Percentiles rank a stretch among this genome's conserved stretches.
Evolutionary conservation across 1,140 invertebrate species (phyloP).

Genomic region (Brachystomella parvula): DNA sequence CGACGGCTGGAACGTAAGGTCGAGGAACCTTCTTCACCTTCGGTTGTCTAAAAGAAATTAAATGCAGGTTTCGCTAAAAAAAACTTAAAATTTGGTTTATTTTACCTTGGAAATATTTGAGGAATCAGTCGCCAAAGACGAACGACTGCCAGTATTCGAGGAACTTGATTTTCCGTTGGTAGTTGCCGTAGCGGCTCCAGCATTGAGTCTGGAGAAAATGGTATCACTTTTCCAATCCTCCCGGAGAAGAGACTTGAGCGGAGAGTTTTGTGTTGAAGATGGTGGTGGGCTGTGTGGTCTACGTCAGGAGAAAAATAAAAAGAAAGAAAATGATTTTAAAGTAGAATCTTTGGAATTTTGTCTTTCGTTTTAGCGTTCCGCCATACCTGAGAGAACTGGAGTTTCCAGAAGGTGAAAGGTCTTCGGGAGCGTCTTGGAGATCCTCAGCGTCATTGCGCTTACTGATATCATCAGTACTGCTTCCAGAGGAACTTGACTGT

Average conservation of each 20-base stretch:
- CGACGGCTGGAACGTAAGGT: slow-evolving; percentile 27
- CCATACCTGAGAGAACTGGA: slow-evolving; percentile 24
- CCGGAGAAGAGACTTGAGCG: slow-evolving; percentile 68
- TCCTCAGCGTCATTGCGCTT: slow-evolving; percentile 16
- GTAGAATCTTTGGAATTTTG: neutral
- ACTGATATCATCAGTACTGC: neutral
- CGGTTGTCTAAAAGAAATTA: slow-evolving; percentile 1
- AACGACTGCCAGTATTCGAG: neutral
- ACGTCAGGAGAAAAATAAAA: slow-evolving; percentile 12
- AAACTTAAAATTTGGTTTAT: slow-evolving; percentile 15
- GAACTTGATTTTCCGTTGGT: neutral
- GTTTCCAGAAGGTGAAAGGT: slow-evolving; percentile 28
- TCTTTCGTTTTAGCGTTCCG: neutral
- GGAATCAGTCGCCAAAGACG: neutral
- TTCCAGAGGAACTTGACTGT: slow-evolving; percentile 5
- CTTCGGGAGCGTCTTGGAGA: slow-evolving; percentile 34
- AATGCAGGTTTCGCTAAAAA: neutral
- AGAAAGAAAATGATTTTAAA: neutral
- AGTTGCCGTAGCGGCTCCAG: neutral
- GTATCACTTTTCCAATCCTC: slow-evolving; percentile 59
- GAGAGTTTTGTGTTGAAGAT: slow-evolving; percentile 64
- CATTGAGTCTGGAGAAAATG: neutral
- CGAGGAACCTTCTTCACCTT: slow-evolving; percentile 21
- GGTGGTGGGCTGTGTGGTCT: slow-evolving; percentile 35
- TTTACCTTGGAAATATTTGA: slow-evolving; percentile 3